Evolutionary conservation across 1,140 invertebrate genomes (phyloP).

Genomic region (Pogonus chalceus): DNA sequence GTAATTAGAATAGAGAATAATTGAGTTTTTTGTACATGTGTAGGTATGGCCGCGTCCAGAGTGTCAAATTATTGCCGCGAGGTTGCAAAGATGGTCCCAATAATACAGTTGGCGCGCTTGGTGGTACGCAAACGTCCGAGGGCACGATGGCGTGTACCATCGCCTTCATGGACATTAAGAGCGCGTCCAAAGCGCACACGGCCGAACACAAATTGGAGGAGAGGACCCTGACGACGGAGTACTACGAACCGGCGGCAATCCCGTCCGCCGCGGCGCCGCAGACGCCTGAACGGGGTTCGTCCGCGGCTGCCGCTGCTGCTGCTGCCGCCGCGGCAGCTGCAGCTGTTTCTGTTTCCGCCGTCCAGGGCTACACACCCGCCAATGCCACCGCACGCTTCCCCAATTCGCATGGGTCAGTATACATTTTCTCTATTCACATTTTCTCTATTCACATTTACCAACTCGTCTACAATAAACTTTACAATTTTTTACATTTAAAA

Average conservation of each 20-base stretch:
- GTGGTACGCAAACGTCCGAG: conserved; percentile 34
- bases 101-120: neutral
- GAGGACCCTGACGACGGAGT: conserved; percentile 76
- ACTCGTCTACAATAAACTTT: too few relatives aligned
- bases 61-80: conserved; percentile 78
- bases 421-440: too few relatives aligned
- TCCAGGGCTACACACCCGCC: conserved; percentile 24
- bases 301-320: conserved; percentile 46
- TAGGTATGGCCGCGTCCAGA: conserved; percentile 94
- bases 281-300: conserved; percentile 44
- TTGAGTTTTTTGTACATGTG: conserved; percentile 10
- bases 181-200: conserved; percentile 84
- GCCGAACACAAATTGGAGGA: conserved; percentile 82
- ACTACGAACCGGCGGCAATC: conserved; percentile 79
- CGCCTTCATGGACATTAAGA: conserved; percentile 95
- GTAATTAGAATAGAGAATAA: too few relatives aligned
- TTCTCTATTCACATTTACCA: too few relatives aligned
- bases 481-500: too few relatives aligned
- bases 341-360: conserved; percentile 35
- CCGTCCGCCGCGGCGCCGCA: conserved; percentile 41
- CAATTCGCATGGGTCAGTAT: conserved; percentile 10
- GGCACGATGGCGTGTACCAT: conserved; percentile 67
- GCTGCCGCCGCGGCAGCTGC: conserved; percentile 48
- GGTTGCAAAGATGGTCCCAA: conserved; percentile 22
- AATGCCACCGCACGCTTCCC: conserved; percentile 8